Conservation (phyloP, 1,140 invertebrate genomes). For the Camponotus pennsylvanicus region DNA sequence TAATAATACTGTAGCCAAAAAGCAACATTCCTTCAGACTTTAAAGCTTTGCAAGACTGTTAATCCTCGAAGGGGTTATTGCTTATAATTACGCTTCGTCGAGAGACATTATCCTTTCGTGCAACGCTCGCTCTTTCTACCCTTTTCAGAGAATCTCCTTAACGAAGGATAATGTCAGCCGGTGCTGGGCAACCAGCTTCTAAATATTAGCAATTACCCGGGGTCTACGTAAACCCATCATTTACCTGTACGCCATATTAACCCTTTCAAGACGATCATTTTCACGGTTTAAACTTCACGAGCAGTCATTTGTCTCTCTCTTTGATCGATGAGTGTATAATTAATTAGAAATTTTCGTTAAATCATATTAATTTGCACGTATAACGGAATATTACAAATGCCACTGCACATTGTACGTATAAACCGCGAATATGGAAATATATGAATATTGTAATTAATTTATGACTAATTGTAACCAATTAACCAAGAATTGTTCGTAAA, state of each 20-base stretch:
- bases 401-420: not conserved
- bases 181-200: not conserved
- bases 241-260: constrained; percentile 25
- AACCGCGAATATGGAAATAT: not conserved
- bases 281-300: constrained; percentile 23
- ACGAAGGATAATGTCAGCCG: constrained; percentile 51
- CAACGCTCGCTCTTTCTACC: constrained; percentile 35
- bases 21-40: not conserved
- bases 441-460: constrained; percentile 21
- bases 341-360: constrained; percentile 18
- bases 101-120: constrained; percentile 49
- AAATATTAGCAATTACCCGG: constrained; percentile 51
- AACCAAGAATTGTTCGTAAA: not conserved
- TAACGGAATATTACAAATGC: constrained; percentile 8
- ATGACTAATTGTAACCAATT: not conserved
- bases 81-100: constrained; percentile 57
- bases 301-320: constrained; percentile 1
- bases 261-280: constrained; percentile 29
- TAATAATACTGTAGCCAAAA: not conserved
- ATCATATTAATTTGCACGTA: not conserved
- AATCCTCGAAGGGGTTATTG: constrained; percentile 48
- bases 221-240: constrained; percentile 14
- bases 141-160: constrained; percentile 31
- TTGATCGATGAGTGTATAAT: not conserved
- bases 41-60: constrained; percentile 36